These are phyloP conservation scores for Sapayoa aenigma DNA, from an alignment of 2,113 vertebrate species.

Conservation along the genomic window DNA sequence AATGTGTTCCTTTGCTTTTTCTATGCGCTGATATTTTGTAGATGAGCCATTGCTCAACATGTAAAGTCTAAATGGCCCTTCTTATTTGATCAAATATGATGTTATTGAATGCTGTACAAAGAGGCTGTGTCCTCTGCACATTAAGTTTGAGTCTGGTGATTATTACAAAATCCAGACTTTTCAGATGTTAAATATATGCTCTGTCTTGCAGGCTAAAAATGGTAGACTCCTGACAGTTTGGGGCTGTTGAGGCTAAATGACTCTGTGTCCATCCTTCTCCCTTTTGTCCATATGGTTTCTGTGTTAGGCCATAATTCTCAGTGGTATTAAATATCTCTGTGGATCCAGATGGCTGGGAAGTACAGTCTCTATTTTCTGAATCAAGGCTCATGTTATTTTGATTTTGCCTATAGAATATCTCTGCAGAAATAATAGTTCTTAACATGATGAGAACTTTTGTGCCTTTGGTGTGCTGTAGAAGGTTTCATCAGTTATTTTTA, in stretches of 20 bases:
- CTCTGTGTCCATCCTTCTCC: neutral
- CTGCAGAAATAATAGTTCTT: neutral
- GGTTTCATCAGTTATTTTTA: neutral
- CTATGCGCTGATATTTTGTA: slow-evolving; percentile 58
- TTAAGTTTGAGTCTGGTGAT: slow-evolving; percentile 70
- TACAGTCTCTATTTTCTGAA: neutral
- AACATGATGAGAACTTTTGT: neutral
- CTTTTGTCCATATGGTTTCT: neutral
- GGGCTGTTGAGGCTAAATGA: neutral
- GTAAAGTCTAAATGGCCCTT: slow-evolving; percentile 64
- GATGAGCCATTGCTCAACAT: slow-evolving; percentile 66
- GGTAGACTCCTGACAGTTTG: neutral
- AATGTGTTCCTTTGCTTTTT: slow-evolving; percentile 56
- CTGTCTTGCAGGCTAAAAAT: slow-evolving; percentile 45
- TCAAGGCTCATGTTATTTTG: neutral
- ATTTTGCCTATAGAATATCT: neutral
- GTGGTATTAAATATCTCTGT: neutral
- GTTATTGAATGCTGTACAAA: slow-evolving; percentile 66
- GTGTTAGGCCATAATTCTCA: neutral
- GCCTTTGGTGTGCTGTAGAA: neutral
- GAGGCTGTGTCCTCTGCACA: slow-evolving; percentile 59
- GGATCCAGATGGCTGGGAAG: neutral
- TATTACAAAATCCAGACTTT: slow-evolving; percentile 66
- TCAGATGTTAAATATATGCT: slow-evolving; percentile 64
- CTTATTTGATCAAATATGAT: slow-evolving; percentile 63